phyloP scores from a whole-genome alignment of 2,113 vertebrate species.

The Neomonachus schauinslandi region DNA sequence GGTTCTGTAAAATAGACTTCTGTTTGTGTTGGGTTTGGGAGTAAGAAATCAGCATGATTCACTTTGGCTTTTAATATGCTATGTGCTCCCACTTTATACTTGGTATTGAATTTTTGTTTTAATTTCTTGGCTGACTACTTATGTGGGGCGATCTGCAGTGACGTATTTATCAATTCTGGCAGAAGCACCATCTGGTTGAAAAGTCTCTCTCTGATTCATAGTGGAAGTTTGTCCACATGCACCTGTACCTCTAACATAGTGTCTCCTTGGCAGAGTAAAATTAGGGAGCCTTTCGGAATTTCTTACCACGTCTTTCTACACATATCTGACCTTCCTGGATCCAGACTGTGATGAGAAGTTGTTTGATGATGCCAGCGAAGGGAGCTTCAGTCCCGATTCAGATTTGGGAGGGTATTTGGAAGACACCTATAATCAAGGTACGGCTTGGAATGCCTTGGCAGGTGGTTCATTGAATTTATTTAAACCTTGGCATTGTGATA shows the following conservation, averaged over 20 bases:
- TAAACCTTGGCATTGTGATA: constrained; percentile 36
- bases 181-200: constrained; percentile 14
- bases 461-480: constrained; percentile 1
- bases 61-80: constrained; percentile 57
- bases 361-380: constrained; percentile 88
- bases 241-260: neutral
- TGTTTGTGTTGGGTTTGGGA: constrained; percentile 36
- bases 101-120: constrained; percentile 48
- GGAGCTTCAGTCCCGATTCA: constrained; percentile 86
- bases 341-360: constrained; percentile 91
- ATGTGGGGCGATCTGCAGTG: neutral
- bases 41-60: constrained; percentile 8
- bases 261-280: constrained; percentile 90
- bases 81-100: constrained; percentile 9
- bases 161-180: constrained; percentile 29
- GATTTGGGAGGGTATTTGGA: constrained; percentile 84
- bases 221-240: neutral
- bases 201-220: constrained; percentile 19
- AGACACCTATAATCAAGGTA: constrained; percentile 86
- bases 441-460: neutral
- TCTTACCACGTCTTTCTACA: constrained; percentile 97
- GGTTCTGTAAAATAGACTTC: constrained; percentile 37
- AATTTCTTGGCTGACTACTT: constrained; percentile 35
- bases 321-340: constrained; percentile 96
- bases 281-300: constrained; percentile 94